A percentile compares a stretch with the other conserved stretches of the same genome.
These are phyloP conservation scores for Busseola fusca DNA, from an alignment of 2,888 invertebrate species.

Conservation along the genomic window DNA sequence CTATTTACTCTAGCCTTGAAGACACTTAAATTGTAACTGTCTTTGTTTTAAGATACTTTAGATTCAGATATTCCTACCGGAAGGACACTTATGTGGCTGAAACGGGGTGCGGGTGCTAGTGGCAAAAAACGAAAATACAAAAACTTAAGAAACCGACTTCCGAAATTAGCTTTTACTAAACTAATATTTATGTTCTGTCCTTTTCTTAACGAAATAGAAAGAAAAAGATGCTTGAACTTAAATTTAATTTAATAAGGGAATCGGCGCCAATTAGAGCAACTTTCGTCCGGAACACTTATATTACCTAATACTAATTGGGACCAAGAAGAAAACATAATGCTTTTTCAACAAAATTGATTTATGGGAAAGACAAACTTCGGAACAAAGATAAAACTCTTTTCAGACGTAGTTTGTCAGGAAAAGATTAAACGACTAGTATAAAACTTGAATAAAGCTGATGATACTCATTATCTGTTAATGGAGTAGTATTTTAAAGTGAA, in stretches of 20 bases:
- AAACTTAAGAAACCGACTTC: too few species aligned
- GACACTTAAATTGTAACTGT: too few species aligned
- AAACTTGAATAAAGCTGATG: conserved; percentile 19
- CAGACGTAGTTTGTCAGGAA: conserved; percentile 24
- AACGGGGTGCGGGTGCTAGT: too few species aligned
- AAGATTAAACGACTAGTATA: conserved; percentile 18
- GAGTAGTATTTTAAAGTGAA: neutral
- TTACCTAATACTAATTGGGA: conserved; percentile 21
- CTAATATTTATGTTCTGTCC: too few species aligned
- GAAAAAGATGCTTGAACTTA: too few species aligned
- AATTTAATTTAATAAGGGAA: too few species aligned
- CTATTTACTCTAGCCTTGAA: too few species aligned
- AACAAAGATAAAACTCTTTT: conserved; percentile 39
- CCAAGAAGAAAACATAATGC: neutral
- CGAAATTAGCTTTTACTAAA: too few species aligned
- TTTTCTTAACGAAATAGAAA: neutral
- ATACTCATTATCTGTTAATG: neutral
- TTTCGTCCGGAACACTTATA: neutral
- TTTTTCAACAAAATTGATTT: conserved; percentile 33
- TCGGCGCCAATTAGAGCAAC: conserved; percentile 12
- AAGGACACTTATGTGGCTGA: too few species aligned
- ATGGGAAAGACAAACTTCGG: conserved; percentile 30
- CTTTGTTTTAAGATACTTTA: too few species aligned
- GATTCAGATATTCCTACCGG: too few species aligned
- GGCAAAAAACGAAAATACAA: too few species aligned